A percentile compares a stretch with the other conserved stretches of the same genome.
Conservation (phyloP, 2,888 invertebrate genomes). For the Pteria penguin region DNA sequence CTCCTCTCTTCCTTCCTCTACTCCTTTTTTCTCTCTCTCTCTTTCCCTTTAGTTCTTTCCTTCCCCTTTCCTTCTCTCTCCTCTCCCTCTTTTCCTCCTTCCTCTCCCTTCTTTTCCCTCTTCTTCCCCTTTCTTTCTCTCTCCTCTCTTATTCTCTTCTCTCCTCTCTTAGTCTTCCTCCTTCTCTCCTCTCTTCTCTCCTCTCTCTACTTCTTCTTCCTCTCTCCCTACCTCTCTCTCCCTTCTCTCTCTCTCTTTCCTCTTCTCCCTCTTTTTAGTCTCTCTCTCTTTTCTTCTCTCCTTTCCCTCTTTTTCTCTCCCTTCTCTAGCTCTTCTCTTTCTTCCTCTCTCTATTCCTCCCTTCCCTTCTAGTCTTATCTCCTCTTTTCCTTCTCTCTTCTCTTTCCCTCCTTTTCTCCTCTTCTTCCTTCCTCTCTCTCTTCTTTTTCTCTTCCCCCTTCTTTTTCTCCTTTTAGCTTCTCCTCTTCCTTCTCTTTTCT, state of each 20-base stretch:
- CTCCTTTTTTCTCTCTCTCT: constrained; percentile 42
- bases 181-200: background rate
- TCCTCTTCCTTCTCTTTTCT: background rate
- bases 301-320: background rate
- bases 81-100: background rate
- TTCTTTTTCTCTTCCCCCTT: background rate
- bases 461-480: background rate
- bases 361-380: background rate
- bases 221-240: background rate
- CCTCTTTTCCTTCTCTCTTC: background rate
- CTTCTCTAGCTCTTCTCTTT: background rate
- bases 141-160: background rate
- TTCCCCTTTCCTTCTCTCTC: background rate
- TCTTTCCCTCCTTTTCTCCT: background rate
- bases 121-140: background rate
- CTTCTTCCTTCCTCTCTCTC: background rate
- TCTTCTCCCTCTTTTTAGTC: background rate
- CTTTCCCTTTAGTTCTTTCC: background rate
- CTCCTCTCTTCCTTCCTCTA: background rate
- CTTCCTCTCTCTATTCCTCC: constrained; percentile 1
- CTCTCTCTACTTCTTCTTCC: background rate
- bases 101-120: background rate
- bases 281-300: background rate
- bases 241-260: background rate
- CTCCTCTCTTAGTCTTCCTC: background rate